These are phyloP conservation scores for Scortum barcoo DNA, from an alignment of 2,113 vertebrate genomes.

Conservation along the genomic window DNA sequence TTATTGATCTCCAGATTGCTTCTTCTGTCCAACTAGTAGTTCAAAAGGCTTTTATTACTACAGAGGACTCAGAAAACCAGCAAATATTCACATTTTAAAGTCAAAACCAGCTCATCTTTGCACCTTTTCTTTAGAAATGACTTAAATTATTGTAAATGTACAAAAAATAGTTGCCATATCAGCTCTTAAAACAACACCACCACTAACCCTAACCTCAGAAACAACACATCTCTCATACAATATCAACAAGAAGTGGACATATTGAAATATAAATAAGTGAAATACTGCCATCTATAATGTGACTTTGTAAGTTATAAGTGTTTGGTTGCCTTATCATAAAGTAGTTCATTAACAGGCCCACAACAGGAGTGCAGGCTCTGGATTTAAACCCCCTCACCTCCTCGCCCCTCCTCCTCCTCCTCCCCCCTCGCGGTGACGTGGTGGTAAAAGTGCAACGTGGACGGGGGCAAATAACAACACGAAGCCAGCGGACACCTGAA, in stretches of 20 bases:
- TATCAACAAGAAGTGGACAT: not conserved
- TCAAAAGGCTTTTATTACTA: not conserved
- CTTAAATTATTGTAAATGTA: not conserved
- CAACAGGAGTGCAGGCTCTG: not conserved
- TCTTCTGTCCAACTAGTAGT: not conserved
- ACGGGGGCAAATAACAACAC: conserved; percentile 73
- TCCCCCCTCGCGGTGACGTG: conserved; percentile 62
- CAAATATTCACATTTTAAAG: not conserved
- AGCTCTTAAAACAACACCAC: not conserved
- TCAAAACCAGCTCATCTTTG: not conserved
- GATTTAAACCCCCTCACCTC: conserved; percentile 21
- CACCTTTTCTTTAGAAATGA: not conserved
- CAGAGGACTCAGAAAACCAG: not conserved
- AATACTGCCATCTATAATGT: too few relatives aligned
- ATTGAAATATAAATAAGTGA: not conserved
- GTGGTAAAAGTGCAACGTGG: conserved; percentile 79
- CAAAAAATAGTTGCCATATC: not conserved
- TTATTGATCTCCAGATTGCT: not conserved
- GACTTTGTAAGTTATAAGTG: not conserved
- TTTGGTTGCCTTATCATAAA: not conserved
- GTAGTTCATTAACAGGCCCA: not conserved
- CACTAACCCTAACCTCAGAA: not conserved
- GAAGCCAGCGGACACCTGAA: conserved; percentile 9
- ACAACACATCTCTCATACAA: not conserved
- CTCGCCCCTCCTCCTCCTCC: not conserved